These are phyloP conservation scores for Pogonocichla stellata DNA, from an alignment of 2,113 vertebrate species.

Conservation along the genomic window DNA sequence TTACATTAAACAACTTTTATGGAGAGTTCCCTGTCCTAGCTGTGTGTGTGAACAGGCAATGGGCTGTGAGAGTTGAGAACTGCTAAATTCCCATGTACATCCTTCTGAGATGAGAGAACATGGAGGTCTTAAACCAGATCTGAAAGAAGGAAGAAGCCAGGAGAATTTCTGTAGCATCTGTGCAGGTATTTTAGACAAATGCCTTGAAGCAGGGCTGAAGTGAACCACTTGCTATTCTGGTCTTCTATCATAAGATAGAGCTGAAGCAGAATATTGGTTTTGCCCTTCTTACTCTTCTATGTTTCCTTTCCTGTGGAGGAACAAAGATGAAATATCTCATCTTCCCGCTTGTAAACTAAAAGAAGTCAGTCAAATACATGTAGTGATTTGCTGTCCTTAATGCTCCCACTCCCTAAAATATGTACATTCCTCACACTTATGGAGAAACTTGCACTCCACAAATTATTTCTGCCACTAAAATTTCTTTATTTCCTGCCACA, in stretches of 20 bases:
- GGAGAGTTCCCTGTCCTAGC: background rate
- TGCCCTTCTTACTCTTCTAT: background rate
- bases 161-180: background rate
- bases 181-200: background rate
- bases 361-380: background rate
- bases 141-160: background rate
- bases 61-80: background rate
- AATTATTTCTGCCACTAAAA: background rate
- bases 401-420: background rate
- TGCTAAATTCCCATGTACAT: background rate
- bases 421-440: background rate
- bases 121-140: background rate
- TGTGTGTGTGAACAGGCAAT: background rate
- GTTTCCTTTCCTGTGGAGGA: background rate
- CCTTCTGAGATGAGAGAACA: background rate
- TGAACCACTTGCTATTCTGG: background rate
- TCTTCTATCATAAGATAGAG: background rate
- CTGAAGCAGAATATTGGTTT: background rate
- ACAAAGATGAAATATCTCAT: background rate
- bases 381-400: background rate
- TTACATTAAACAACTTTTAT: background rate
- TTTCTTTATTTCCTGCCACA: background rate
- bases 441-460: background rate
- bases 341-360: background rate
- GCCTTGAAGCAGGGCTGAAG: background rate